Evolutionary conservation across 2,797 vertebrate species (phyloP).

Genomic region (Acanthiza pusilla): DNA sequence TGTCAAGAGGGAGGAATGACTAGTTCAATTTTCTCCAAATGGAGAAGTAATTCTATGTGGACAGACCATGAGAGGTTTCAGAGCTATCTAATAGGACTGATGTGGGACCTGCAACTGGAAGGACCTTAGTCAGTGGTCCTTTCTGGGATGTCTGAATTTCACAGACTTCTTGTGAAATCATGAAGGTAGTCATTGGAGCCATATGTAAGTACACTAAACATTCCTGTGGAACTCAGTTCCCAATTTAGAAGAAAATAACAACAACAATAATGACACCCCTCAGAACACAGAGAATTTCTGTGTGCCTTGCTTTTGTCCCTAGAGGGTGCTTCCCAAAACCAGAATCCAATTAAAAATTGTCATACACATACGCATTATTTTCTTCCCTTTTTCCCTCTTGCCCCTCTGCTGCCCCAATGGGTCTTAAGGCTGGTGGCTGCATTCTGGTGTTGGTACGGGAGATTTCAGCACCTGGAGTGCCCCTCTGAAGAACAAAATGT

Average conservation of each 20-base stretch:
- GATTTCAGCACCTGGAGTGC: neutral
- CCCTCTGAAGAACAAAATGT: neutral
- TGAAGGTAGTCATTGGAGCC: neutral
- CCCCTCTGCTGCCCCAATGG: accelerated
- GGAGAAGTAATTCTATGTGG: neutral
- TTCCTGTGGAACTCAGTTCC: neutral
- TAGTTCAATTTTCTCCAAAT: neutral
- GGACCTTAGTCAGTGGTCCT: neutral
- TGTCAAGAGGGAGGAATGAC: neutral
- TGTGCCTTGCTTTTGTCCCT: neutral
- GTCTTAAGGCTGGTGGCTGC: neutral
- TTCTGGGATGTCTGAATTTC: neutral
- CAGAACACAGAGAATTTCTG: neutral
- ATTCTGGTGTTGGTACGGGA: neutral
- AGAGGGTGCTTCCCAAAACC: neutral
- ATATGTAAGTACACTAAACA: neutral
- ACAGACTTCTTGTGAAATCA: neutral
- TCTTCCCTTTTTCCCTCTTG: neutral
- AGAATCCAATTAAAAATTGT: neutral
- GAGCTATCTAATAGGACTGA: neutral
- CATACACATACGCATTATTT: neutral
- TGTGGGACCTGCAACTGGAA: neutral
- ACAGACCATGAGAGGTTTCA: neutral
- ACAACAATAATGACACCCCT: neutral
- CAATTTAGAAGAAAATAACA: neutral